These are phyloP conservation scores for Stenchaetothrips biformis DNA, from an alignment of 2,888 invertebrate genomes.

Conservation along the genomic window DNA sequence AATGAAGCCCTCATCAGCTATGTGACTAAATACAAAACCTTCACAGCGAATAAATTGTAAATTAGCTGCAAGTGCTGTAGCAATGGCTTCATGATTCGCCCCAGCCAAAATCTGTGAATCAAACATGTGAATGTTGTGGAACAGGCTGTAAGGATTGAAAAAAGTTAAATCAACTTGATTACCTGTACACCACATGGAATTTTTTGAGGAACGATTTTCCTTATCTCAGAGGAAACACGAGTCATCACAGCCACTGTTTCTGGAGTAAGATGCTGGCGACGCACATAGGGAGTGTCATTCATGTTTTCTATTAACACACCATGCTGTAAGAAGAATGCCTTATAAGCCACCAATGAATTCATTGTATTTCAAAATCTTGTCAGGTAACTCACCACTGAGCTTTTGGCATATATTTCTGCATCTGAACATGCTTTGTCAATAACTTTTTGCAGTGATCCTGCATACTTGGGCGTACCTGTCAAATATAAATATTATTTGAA, in stretches of 20 bases:
- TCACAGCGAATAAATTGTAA: slow-evolving; percentile 71
- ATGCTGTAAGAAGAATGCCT: slow-evolving; percentile 13
- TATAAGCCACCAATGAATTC: neutral
- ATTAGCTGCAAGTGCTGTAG: slow-evolving; percentile 64
- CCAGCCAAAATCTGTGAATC: slow-evolving; percentile 61
- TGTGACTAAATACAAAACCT: slow-evolving; percentile 71
- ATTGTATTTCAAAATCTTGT: slow-evolving; percentile 17
- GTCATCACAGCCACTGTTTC: slow-evolving; percentile 67
- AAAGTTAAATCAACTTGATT: slow-evolving; percentile 33
- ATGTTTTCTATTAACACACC: slow-evolving; percentile 69
- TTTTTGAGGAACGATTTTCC: slow-evolving; percentile 48
- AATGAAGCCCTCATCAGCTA: slow-evolving; percentile 76
- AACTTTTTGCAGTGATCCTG: slow-evolving; percentile 51
- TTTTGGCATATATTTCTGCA: slow-evolving; percentile 55
- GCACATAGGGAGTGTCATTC: slow-evolving; percentile 70
- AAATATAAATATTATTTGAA: slow-evolving; percentile 35
- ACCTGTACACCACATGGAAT: slow-evolving; percentile 61
- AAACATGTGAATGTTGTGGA: neutral
- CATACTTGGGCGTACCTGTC: slow-evolving; percentile 58
- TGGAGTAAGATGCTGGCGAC: slow-evolving; percentile 55
- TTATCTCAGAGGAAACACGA: slow-evolving; percentile 57
- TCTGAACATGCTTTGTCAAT: slow-evolving; percentile 57
- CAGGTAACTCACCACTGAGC: slow-evolving; percentile 51
- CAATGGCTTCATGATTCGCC: slow-evolving; percentile 68
- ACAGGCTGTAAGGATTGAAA: neutral